Evolutionary conservation across 2,113 vertebrate genomes (phyloP).

Genomic region (cat (Felis catus)): F.catus_Fca126_mat1.0 CM031419.1:101149501-101150000

Average conservation of each 20-base stretch:
- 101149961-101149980: conserved; percentile 55
- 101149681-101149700: neutral
- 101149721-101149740: neutral
- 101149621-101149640: neutral
- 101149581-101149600: neutral
- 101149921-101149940: conserved; percentile 33
- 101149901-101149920: conserved; percentile 64
- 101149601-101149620: neutral
- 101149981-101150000: conserved; percentile 35
- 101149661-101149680: neutral
- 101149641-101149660: neutral
- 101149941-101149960: conserved; percentile 1
- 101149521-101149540: neutral
- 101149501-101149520: conserved; percentile 41
- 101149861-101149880: conserved; percentile 64
- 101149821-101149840: conserved; percentile 52
- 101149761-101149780: conserved; percentile 47
- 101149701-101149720: conserved; percentile 17
- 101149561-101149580: neutral
- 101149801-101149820: conserved; percentile 53
- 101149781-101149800: conserved; percentile 68
- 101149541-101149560: neutral
- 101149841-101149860: conserved; percentile 70
- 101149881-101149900: conserved; percentile 59
- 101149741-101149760: conserved; percentile 31